A percentile compares a stretch with the other conserved stretches of the same genome.
Evolutionary conservation across 2,797 vertebrate species (phyloP).

Genomic region (Darevskia nairensis): DNA sequence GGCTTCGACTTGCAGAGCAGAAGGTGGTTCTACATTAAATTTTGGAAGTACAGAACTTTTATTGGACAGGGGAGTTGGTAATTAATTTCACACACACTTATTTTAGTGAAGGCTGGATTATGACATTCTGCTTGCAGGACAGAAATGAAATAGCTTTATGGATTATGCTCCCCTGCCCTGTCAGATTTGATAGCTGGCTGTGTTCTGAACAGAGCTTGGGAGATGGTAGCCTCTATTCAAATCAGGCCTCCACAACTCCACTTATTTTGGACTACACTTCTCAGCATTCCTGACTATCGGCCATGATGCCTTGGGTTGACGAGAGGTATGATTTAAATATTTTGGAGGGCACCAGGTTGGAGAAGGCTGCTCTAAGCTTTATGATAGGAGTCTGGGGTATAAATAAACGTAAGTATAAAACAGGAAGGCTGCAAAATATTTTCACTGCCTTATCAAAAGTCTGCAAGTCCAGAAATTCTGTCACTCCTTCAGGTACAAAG

Average conservation of each 20-base stretch:
- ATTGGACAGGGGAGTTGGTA: neutral
- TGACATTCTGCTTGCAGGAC: neutral
- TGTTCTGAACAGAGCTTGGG: neutral
- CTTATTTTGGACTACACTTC: no score
- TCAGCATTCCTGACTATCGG: no score
- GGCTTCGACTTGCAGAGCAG: neutral
- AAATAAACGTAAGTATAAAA: neutral
- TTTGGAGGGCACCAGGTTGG: no score
- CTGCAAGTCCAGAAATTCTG: no score
- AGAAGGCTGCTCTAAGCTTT: neutral
- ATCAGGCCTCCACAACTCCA: no score
- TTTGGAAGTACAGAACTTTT: neutral
- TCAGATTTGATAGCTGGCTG: neutral
- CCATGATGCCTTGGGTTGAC: no score
- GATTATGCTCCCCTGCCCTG: neutral
- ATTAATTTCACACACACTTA: neutral
- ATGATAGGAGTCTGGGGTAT: no score
- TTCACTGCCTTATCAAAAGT: neutral
- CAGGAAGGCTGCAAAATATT: neutral
- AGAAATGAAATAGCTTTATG: neutral
- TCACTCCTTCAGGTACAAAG: neutral
- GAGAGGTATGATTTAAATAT: no score
- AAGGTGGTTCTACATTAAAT: neutral
- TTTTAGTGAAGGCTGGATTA: neutral
- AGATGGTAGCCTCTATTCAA: neutral